These are phyloP conservation scores for Dorcus hopei DNA, from an alignment of 2,888 invertebrate species.

Conservation along the genomic window DNA sequence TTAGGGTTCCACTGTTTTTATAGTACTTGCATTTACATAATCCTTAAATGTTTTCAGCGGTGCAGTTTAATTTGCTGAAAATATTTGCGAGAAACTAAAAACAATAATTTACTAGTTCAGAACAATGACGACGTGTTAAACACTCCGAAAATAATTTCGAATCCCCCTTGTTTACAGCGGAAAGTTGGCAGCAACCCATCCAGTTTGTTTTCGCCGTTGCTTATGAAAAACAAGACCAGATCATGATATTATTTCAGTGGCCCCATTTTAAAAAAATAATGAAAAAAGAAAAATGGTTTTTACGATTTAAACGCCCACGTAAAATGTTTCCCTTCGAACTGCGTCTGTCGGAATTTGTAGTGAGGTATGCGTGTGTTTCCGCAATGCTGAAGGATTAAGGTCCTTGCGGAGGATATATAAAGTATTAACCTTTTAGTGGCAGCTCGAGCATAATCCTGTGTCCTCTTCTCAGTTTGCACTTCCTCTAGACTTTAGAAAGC, in stretches of 20 bases:
- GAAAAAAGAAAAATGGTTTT: too few species aligned
- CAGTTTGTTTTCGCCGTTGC: not conserved
- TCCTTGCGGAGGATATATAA: not conserved
- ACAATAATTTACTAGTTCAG: too few species aligned
- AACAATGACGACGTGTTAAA: not conserved
- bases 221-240: not conserved
- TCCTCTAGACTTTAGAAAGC: not conserved
- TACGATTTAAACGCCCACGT: not conserved
- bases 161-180: not conserved
- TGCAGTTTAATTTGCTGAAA: too few species aligned
- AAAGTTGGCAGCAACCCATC: not conserved
- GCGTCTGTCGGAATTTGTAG: not conserved
- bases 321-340: not conserved
- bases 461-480: not conserved
- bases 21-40: too few species aligned
- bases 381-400: not conserved
- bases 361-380: not conserved
- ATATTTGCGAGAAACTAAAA: too few species aligned
- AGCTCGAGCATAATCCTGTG: not conserved
- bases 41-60: too few species aligned
- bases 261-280: not conserved
- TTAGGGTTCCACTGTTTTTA: too few species aligned
- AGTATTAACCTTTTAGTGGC: slow-evolving; percentile 2
- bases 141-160: not conserved
- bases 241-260: not conserved